A percentile compares a stretch with the other conserved stretches of the same genome.
These are phyloP conservation scores for Marmota monax DNA, from an alignment of 2,113 vertebrate genomes.

Conservation along the genomic window DNA sequence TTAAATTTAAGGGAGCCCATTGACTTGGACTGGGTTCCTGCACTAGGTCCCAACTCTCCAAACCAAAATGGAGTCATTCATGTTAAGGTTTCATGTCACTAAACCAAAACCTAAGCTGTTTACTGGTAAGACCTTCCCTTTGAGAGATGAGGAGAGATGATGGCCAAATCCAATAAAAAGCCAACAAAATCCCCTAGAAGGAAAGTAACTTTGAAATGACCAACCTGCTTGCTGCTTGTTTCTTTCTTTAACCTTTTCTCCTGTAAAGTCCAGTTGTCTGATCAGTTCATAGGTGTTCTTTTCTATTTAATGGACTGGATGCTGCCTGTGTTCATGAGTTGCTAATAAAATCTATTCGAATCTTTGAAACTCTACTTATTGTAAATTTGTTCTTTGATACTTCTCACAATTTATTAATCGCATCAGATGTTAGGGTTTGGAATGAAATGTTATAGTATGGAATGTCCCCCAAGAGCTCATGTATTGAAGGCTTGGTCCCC, in stretches of 20 bases:
- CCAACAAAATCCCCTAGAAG: neutral
- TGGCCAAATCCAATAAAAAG: neutral
- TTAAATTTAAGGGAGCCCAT: neutral
- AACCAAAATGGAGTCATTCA: neutral
- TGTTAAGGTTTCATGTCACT: neutral
- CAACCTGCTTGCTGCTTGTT: neutral
- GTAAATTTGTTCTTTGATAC: neutral
- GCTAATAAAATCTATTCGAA: neutral
- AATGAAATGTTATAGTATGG: no score
- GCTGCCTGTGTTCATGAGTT: neutral
- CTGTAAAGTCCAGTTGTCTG: neutral
- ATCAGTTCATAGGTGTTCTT: neutral
- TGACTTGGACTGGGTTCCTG: neutral
- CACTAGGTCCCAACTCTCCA: neutral
- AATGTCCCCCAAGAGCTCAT: neutral
- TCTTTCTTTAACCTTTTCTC: neutral
- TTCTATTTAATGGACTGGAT: neutral
- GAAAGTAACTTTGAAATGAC: neutral
- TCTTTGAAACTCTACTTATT: neutral
- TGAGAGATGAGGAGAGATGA: neutral
- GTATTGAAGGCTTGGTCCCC: neutral
- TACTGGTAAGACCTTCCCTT: neutral
- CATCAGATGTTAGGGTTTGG: neutral
- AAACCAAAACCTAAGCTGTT: neutral
- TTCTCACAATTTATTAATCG: neutral